Evolutionary conservation across 2,797 vertebrate genomes (phyloP).

Genomic region (Helicolenus hilgendorfi): DNA sequence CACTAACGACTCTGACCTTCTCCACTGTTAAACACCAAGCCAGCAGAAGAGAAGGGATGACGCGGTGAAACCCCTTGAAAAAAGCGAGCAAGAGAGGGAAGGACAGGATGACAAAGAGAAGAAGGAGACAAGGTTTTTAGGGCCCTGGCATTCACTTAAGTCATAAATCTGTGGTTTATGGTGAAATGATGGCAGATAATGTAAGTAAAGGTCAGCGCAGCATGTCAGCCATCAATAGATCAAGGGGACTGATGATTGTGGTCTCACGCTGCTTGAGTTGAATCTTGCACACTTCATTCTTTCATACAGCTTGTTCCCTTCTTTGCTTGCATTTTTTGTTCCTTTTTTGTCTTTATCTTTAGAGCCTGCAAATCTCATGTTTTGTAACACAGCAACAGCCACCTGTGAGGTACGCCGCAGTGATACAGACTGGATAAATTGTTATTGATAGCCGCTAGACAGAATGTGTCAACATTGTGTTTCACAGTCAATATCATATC

Average conservation of each 20-base stretch:
- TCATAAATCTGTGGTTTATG: slow-evolving; percentile 86
- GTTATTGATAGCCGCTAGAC: slow-evolving; percentile 57
- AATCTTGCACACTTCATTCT: slow-evolving; percentile 35
- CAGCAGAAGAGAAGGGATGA: slow-evolving; percentile 30
- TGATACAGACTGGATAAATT: slow-evolving; percentile 38
- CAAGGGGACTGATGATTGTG: slow-evolving; percentile 72
- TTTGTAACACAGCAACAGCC: slow-evolving; percentile 29
- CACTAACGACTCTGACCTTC: slow-evolving; percentile 86
- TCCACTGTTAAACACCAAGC: slow-evolving; percentile 68
- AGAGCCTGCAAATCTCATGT: slow-evolving; percentile 1
- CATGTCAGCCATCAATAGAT: slow-evolving; percentile 80
- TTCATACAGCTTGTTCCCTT: slow-evolving; percentile 4
- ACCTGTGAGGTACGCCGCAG: slow-evolving; percentile 25
- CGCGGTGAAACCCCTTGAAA: slow-evolving; percentile 7
- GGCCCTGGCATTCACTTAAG: slow-evolving; percentile 82
- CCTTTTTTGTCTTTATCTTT: neutral
- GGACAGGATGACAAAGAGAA: slow-evolving; percentile 65
- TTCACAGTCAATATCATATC: slow-evolving; percentile 68
- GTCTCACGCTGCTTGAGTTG: slow-evolving; percentile 46
- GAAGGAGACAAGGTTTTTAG: slow-evolving; percentile 77
- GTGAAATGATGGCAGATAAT: slow-evolving; percentile 85
- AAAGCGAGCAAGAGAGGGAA: slow-evolving; percentile 45
- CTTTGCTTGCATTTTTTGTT: slow-evolving; percentile 1
- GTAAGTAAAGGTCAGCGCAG: slow-evolving; percentile 86
- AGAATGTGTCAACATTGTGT: slow-evolving; percentile 66